Percentiles rank a stretch among this genome's conserved stretches.
These are phyloP conservation scores for Adrianichthys oophorus DNA, from an alignment of 2,797 vertebrate species.

Conservation along the genomic window DNA sequence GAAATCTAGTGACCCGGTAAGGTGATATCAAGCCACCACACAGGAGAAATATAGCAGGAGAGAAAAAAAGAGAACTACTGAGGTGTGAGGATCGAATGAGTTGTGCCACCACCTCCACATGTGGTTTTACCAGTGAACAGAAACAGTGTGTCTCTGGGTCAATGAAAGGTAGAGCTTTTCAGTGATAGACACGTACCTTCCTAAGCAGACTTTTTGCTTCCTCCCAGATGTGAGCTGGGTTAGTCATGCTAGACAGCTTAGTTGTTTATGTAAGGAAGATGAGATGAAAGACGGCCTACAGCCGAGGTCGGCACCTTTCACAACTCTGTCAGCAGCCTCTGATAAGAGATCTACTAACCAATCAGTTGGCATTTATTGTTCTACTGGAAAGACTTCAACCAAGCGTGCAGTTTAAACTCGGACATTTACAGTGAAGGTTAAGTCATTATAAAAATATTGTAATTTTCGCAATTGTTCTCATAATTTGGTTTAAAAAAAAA, in stretches of 20 bases:
- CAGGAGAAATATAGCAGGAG: conserved; percentile 20
- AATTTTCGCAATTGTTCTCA: no score
- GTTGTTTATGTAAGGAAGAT: conserved; percentile 32
- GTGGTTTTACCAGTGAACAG: conserved; percentile 44
- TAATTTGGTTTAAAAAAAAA: no score
- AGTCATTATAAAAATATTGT: no score
- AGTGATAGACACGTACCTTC: conserved; percentile 14
- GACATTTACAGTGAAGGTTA: no score
- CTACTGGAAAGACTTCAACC: not conserved
- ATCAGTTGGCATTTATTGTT: conserved; percentile 1
- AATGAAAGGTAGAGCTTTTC: conserved; percentile 48
- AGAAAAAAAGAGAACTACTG: conserved; percentile 9
- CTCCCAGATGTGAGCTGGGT: conserved; percentile 22
- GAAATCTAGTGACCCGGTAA: conserved; percentile 81
- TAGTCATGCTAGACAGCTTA: conserved; percentile 51
- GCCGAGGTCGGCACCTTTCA: conserved; percentile 51
- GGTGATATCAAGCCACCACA: conserved; percentile 70
- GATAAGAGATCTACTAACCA: conserved; percentile 29
- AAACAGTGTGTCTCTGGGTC: conserved; percentile 46
- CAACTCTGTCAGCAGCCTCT: conserved; percentile 42
- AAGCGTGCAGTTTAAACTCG: no score
- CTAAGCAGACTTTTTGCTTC: conserved; percentile 16
- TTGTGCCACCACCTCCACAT: conserved; percentile 48
- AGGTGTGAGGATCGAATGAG: conserved; percentile 48
- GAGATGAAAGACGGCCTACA: conserved; percentile 30